Percentiles rank a stretch among this genome's conserved stretches.
These are phyloP conservation scores for Hemiscyllium ocellatum DNA, from an alignment of 2,113 vertebrate genomes.

Conservation along the genomic window DNA sequence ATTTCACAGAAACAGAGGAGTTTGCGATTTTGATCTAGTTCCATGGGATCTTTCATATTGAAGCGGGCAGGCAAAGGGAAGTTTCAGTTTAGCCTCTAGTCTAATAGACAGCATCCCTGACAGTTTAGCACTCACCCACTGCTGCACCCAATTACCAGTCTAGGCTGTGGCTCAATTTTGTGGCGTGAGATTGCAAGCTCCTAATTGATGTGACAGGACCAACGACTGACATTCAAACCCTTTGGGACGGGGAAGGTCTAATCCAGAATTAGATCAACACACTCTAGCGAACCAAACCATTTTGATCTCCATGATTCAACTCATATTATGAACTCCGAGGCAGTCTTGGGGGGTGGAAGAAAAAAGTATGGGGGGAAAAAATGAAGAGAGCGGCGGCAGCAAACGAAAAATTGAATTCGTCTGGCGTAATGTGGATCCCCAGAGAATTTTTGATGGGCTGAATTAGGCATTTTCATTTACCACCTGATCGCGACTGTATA, in stretches of 20 bases:
- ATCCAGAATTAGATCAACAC: background rate
- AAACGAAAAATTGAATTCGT: slow-evolving; percentile 62
- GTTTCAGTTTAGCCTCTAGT: background rate
- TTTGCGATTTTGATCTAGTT: background rate
- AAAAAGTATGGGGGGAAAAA: slow-evolving; percentile 30
- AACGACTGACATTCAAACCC: background rate
- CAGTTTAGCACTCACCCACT: background rate
- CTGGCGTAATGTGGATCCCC: slow-evolving; percentile 60
- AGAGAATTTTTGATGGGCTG: slow-evolving; percentile 65
- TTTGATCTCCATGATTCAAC: background rate
- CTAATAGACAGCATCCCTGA: background rate
- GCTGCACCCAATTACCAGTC: background rate
- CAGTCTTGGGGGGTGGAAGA: background rate
- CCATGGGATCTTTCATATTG: background rate
- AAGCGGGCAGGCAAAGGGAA: background rate
- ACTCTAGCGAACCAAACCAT: background rate
- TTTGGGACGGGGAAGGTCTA: background rate
- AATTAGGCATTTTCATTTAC: slow-evolving; percentile 61
- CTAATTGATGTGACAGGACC: background rate
- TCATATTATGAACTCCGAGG: background rate
- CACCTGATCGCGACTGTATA: slow-evolving; percentile 62
- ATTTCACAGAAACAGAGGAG: background rate
- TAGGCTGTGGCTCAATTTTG: background rate
- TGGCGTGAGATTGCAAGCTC: background rate
- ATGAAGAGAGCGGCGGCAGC: slow-evolving; percentile 46